phyloP scores from a whole-genome alignment of 1,140 invertebrate species.

The Cherax quadricarinatus region DNA sequence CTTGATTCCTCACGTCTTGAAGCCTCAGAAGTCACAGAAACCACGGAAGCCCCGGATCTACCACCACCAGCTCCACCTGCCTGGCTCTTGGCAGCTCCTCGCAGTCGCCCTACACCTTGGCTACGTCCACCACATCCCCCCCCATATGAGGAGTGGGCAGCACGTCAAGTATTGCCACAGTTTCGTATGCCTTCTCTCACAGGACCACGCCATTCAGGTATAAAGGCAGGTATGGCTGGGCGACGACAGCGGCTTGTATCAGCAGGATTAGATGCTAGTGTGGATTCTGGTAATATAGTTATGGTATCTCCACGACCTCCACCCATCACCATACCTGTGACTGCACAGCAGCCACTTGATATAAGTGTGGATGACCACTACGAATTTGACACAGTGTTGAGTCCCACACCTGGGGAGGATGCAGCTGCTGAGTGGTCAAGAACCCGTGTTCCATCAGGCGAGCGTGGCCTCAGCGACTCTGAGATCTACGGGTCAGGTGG shows the following conservation, averaged over 20 bases:
- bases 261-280: conserved; percentile 72
- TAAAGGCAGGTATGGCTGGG: conserved; percentile 81
- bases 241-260: conserved; percentile 77
- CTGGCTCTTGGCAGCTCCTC: conserved; percentile 74
- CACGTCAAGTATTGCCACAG: conserved; percentile 70
- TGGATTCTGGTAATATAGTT: conserved; percentile 67
- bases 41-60: conserved; percentile 83
- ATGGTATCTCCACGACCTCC: conserved; percentile 72
- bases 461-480: conserved; percentile 76
- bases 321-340: conserved; percentile 73
- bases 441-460: conserved; percentile 76
- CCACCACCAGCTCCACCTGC: conserved; percentile 68
- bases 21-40: conserved; percentile 79
- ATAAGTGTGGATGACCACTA: conserved; percentile 96
- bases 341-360: conserved; percentile 79
- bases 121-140: conserved; percentile 72
- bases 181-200: conserved; percentile 65
- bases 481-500: conserved; percentile 75
- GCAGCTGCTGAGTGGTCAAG: conserved; percentile 76
- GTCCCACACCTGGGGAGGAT: conserved; percentile 76
- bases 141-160: conserved; percentile 72
- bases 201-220: conserved; percentile 74
- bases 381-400: conserved; percentile 87
- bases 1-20: conserved; percentile 83
- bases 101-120: conserved; percentile 73